Conservation (phyloP, 2,113 vertebrate species). For the Eudyptes chrysolophus region DNA sequence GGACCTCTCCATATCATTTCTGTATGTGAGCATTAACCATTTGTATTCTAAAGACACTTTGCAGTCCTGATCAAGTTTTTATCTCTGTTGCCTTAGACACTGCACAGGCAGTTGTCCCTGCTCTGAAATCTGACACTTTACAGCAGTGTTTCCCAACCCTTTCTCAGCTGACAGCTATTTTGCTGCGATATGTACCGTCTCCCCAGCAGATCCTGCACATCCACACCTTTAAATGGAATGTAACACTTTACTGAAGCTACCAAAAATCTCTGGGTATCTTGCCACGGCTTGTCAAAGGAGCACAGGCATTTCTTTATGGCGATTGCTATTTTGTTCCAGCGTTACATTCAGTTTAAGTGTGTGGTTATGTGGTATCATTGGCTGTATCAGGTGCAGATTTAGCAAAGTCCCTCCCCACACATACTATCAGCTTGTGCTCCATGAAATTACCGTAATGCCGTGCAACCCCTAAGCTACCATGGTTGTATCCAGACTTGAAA, state of each 20-base stretch:
- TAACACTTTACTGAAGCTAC: background rate
- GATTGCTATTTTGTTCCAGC: background rate
- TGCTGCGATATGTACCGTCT: background rate
- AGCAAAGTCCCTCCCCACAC: background rate
- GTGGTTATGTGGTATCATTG: background rate
- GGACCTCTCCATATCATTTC: background rate
- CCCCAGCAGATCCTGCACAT: background rate
- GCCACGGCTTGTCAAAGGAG: background rate
- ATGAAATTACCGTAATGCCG: background rate
- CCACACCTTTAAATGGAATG: conserved; percentile 31
- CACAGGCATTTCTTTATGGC: background rate
- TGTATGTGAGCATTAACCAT: background rate
- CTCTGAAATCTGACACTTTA: background rate
- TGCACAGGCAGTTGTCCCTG: background rate
- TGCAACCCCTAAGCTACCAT: background rate
- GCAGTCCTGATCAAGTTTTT: background rate
- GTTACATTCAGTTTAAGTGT: background rate
- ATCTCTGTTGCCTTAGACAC: background rate
- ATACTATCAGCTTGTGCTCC: background rate
- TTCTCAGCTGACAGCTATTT: background rate
- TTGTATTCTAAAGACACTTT: background rate
- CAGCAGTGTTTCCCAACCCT: background rate
- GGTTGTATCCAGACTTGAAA: background rate
- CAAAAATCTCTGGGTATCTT: background rate
- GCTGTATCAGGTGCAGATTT: background rate